These are phyloP conservation scores for Novumbra hubbsi DNA, from an alignment of 2,797 vertebrate species.

Conservation along the genomic window DNA sequence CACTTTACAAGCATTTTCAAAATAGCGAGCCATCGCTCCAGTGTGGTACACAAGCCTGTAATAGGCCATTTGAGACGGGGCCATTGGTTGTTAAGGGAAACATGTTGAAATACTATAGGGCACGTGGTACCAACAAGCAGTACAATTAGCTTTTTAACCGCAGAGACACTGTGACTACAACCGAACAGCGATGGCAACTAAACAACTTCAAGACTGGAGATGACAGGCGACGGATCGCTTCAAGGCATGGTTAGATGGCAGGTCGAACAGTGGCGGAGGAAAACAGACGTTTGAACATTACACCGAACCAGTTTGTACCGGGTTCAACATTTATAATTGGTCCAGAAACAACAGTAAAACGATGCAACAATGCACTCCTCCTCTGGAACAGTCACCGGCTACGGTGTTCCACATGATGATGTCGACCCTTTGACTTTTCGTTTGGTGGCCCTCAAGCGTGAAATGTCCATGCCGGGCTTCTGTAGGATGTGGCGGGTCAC, in stretches of 20 bases:
- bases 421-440: slow-evolving; percentile 61
- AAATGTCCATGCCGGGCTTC: slow-evolving; percentile 59
- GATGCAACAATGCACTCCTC: too few relatives aligned
- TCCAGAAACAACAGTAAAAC: too few relatives aligned
- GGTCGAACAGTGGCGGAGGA: background rate
- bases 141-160: slow-evolving; percentile 15
- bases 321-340: background rate
- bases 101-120: slow-evolving; percentile 14
- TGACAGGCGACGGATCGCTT: slow-evolving; percentile 14
- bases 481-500: slow-evolving; percentile 35
- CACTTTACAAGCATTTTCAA: too few relatives aligned
- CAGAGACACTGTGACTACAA: slow-evolving; percentile 4
- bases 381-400: slow-evolving; percentile 2
- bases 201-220: slow-evolving; percentile 18
- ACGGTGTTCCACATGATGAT: slow-evolving; percentile 51
- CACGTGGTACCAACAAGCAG: slow-evolving; percentile 17
- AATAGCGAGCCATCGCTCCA: too few relatives aligned
- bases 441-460: slow-evolving; percentile 60
- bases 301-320: background rate
- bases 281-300: background rate
- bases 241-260: background rate
- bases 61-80: too few relatives aligned
- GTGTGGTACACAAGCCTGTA: too few relatives aligned
- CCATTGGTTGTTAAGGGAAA: slow-evolving; percentile 7
- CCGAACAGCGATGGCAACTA: background rate